Conservation (phyloP, 2,888 invertebrate species). For the Caenorhabditis macrosperma region DNA sequence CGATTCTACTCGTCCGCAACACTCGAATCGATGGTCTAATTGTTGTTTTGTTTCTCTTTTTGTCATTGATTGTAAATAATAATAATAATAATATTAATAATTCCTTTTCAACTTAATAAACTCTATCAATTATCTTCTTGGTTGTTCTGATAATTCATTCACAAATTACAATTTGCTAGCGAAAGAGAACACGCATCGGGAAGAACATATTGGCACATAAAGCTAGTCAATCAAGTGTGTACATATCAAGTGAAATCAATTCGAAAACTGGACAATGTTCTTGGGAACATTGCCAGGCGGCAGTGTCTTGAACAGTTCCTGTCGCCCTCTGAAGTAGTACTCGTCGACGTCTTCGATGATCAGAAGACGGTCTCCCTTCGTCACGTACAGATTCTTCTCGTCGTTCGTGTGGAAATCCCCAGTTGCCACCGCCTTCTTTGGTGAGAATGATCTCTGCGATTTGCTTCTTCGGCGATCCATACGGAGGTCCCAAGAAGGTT, state of each 20-base stretch:
- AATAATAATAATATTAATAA: too few species aligned
- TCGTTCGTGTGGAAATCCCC: constrained; percentile 68
- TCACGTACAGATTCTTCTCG: constrained; percentile 67
- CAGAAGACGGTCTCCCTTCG: constrained; percentile 63
- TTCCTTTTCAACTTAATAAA: too few species aligned
- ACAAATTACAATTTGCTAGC: background rate
- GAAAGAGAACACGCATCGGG: constrained; percentile 23
- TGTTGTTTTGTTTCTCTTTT: too few species aligned
- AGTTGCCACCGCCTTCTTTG: constrained; percentile 53
- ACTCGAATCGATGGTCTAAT: constrained; percentile 4
- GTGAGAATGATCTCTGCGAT: constrained; percentile 59
- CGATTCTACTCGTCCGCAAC: constrained; percentile 1
- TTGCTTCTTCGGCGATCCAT: constrained; percentile 56
- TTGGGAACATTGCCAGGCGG: constrained; percentile 68
- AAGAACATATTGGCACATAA: constrained; percentile 34
- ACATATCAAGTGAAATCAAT: too few species aligned
- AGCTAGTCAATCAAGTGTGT: too few species aligned
- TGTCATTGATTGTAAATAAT: too few species aligned
- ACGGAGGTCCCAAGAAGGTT: constrained; percentile 63
- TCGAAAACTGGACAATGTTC: constrained; percentile 46
- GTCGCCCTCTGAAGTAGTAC: constrained; percentile 61
- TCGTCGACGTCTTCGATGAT: constrained; percentile 69
- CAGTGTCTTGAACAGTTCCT: constrained; percentile 66
- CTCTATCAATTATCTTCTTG: too few species aligned
- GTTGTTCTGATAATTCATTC: too few species aligned